phyloP scores from a whole-genome alignment of 2,797 vertebrate genomes.

The Cottoperca gobio region DNA sequence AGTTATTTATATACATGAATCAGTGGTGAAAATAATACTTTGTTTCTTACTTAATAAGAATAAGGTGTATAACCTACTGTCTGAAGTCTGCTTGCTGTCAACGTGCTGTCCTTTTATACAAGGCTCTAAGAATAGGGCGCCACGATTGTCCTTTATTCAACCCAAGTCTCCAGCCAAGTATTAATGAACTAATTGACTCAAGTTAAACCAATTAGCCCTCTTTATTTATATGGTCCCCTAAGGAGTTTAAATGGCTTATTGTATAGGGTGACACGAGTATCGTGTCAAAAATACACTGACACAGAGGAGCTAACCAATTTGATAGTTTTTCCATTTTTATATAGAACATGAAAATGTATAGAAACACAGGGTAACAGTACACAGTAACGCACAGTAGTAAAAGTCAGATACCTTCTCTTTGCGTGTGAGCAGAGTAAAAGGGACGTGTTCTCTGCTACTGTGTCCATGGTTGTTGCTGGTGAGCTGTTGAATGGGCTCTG shows the following conservation, averaged over 20 bases:
- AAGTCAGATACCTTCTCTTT: slow-evolving; percentile 88
- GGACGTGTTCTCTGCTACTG: slow-evolving; percentile 84
- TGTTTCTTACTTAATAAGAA: background rate
- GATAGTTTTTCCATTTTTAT: slow-evolving; percentile 10
- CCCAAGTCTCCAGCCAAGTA: slow-evolving; percentile 47
- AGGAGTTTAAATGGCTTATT: slow-evolving; percentile 68
- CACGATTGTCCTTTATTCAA: slow-evolving; percentile 60
- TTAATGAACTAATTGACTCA: slow-evolving; percentile 73
- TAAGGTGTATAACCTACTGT: background rate
- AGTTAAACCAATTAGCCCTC: slow-evolving; percentile 79
- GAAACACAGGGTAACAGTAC: background rate
- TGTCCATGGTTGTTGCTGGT: slow-evolving; percentile 86
- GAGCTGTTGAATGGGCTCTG: slow-evolving; percentile 91
- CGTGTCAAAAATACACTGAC: slow-evolving; percentile 37
- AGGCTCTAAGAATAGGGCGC: slow-evolving; percentile 56
- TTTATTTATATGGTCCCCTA: slow-evolving; percentile 73
- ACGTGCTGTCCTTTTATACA: background rate
- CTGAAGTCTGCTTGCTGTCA: background rate
- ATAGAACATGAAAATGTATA: background rate
- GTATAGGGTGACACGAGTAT: slow-evolving; percentile 40
- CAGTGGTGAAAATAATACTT: background rate
- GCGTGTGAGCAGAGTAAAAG: slow-evolving; percentile 85
- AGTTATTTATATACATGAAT: background rate
- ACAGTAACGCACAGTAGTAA: background rate
- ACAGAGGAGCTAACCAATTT: background rate